A percentile compares a stretch with the other conserved stretches of the same genome.
phyloP scores from a whole-genome alignment of 2,797 vertebrate genomes.

The Masticophis lateralis region DNA sequence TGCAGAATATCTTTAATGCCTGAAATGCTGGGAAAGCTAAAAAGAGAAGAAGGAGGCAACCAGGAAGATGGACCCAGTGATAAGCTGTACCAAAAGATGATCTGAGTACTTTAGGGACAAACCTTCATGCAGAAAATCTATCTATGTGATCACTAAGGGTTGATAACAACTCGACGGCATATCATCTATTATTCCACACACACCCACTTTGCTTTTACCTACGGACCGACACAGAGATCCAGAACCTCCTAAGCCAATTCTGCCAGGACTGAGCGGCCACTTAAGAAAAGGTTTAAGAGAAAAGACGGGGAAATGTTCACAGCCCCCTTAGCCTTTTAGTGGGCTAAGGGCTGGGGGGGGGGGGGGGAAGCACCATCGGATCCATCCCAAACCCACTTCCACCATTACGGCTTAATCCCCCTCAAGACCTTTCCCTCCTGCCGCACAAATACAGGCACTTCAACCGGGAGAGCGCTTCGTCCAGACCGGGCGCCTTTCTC shows the following conservation, averaged over 20 bases:
- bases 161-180: not conserved
- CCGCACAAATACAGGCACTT: not conserved
- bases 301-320: not conserved
- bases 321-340: not conserved
- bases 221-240: not conserved
- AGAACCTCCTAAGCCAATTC: not conserved
- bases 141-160: not conserved
- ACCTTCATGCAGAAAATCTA: not conserved
- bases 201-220: not conserved
- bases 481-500: not conserved
- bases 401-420: not conserved
- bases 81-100: not conserved
- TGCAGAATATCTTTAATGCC: not conserved
- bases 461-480: not conserved
- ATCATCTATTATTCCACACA: not conserved
- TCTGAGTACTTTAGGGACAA: not conserved
- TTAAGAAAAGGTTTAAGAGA: not conserved
- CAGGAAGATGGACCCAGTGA: not conserved
- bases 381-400: not conserved
- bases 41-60: not conserved
- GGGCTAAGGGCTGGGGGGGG: not conserved
- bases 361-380: not conserved
- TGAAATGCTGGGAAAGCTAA: not conserved
- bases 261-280: not conserved
- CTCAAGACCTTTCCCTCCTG: no score